phyloP scores from a whole-genome alignment of 2,797 vertebrate genomes.

The Carcharodon carcharias region DNA sequence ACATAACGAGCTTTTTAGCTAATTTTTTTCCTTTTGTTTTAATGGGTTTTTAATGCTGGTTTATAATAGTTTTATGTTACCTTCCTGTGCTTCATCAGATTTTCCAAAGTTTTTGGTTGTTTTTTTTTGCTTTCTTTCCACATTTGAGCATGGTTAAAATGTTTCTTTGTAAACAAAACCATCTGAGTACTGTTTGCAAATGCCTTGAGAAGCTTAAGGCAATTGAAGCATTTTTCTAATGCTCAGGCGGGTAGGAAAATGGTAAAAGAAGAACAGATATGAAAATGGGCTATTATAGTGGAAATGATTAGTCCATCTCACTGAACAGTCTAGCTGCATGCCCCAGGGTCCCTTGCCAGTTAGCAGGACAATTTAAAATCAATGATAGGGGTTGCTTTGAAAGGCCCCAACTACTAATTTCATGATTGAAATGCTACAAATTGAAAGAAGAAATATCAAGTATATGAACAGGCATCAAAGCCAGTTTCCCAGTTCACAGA shows the following conservation, averaged over 20 bases:
- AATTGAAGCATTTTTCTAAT: not conserved
- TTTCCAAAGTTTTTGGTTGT: not conserved
- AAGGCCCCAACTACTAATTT: constrained; percentile 3
- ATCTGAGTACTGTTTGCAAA: not conserved
- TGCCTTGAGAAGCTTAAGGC: not conserved
- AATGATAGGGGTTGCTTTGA: not conserved
- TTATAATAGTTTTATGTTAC: not conserved
- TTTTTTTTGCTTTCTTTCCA: not conserved
- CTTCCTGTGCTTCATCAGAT: not conserved
- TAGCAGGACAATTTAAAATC: not conserved
- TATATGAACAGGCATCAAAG: not conserved
- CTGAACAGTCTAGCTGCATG: not conserved
- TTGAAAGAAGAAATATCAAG: not conserved
- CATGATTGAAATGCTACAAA: not conserved
- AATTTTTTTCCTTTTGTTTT: not conserved
- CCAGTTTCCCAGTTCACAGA: not conserved
- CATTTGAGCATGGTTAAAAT: not conserved
- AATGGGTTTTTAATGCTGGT: not conserved
- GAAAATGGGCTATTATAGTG: not conserved
- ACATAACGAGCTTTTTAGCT: not conserved
- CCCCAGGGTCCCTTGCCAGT: not conserved
- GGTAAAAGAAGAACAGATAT: not conserved
- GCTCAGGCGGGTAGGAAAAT: not conserved
- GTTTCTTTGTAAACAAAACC: not conserved
- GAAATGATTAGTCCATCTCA: not conserved